Percentiles rank a stretch among this genome's conserved stretches.
phyloP scores from a whole-genome alignment of 30 jellyfish, hydroid and myxozoan species.

The Turritopsis dohrnii region DNA sequence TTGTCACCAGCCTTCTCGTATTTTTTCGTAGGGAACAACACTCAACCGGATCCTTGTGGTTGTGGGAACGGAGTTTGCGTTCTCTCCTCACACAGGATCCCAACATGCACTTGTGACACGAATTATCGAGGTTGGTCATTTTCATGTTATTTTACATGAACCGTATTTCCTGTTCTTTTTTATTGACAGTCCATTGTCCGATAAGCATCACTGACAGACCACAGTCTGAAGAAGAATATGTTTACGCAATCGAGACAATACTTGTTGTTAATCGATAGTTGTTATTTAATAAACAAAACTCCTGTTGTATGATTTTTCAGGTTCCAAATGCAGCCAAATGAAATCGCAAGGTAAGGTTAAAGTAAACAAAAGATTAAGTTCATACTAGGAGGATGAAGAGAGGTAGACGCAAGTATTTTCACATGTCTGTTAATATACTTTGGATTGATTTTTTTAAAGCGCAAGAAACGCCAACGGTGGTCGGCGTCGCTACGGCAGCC shows the following conservation, averaged over 20 bases:
- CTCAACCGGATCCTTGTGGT: constrained; percentile 16
- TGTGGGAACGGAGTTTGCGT: constrained; percentile 29
- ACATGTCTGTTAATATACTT: no score
- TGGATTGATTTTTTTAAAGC: background rate
- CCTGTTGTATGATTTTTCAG: background rate
- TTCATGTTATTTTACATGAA: no score
- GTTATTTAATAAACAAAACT: no score
- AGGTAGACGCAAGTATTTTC: no score
- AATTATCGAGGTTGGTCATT: background rate
- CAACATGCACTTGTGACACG: constrained; percentile 9
- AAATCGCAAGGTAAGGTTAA: background rate
- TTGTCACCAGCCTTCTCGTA: no score
- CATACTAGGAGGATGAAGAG: background rate
- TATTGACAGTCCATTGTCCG: no score
- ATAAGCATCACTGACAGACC: no score
- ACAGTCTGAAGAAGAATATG: no score
- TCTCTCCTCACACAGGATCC: background rate
- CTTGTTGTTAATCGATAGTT: no score
- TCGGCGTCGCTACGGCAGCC: background rate
- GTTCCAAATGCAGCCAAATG: background rate
- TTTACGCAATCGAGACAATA: no score
- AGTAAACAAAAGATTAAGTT: background rate
- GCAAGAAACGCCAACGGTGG: background rate
- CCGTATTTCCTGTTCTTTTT: background rate
- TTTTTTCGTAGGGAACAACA: background rate